Base-by-base conservation (phyloP, 2,113 vertebrate species). In the Anseranas semipalmata region DNA sequence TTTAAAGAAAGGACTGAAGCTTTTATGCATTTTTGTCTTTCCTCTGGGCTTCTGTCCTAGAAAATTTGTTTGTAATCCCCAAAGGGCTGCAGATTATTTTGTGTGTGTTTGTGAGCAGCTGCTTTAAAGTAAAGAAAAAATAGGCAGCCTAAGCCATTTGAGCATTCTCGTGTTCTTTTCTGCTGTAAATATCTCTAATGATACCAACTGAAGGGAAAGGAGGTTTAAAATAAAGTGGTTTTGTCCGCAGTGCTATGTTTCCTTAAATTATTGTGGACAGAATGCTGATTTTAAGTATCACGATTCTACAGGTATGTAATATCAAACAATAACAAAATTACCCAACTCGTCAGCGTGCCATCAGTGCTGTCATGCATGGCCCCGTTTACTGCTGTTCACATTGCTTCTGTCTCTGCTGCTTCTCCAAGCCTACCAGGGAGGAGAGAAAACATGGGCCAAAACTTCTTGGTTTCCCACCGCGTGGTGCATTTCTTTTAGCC, bases 331-430 rank as follows among this genome's bases (percentile, higher is more conserved):
- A 80, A 39, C 28, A 79, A 45, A 76, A 74, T 28, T 18, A 18
- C 6, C 1, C 6, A 30, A 0, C 15, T 84, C 7, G 5, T 66
- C n/a, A 33, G 15, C n/a, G 14, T 45, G 19, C 9, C 13, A 30
- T 63, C 25, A 63, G 27, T 65, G 62, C 62, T 41, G 28, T 73
- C 8, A 1, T 22, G 28, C 21, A 6, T 24, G 15, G 12, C 32
- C 8, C 9, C 13, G 1, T 4, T 20, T 89, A 7, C 19, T 67
- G 27, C 10, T 83, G 11, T 48, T 79, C 37, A 35, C 5, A 0
- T 3, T 66, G 8, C 15, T 58, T 8, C 46, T 65, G 20, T 45
- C 41, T 59, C 13, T 91, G 39, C 19, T 67, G 21, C 24, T 67
- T 41, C 39, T 78, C 24, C 1, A 2, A 41, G 16, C 33, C 52